phyloP scores from a whole-genome alignment of 2,113 vertebrate species.

The Nicator chloris region DNA sequence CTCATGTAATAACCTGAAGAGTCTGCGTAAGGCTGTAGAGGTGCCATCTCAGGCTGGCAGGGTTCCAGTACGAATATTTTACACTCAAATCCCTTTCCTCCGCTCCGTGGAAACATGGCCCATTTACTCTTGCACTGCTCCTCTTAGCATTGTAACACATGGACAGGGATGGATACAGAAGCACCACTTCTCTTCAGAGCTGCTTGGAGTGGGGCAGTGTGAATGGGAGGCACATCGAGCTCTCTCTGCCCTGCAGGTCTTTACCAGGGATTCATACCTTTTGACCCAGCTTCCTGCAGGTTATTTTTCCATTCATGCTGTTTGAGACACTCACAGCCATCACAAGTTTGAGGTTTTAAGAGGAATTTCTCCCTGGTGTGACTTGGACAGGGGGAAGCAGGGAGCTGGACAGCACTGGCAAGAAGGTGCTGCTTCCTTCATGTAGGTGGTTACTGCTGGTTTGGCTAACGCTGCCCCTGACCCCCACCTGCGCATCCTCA shows the following conservation, averaged over 20 bases:
- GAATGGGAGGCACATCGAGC: background rate
- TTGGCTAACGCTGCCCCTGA: background rate
- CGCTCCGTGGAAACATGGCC: conserved; percentile 44
- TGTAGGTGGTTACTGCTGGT: background rate
- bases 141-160: conserved; percentile 27
- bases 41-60: conserved; percentile 65
- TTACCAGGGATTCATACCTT: background rate
- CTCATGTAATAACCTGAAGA: conserved; percentile 71
- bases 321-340: background rate
- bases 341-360: background rate
- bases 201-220: rapidly evolving
- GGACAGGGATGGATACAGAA: background rate
- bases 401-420: background rate
- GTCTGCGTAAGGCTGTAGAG: conserved; percentile 74
- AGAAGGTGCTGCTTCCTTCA: background rate
- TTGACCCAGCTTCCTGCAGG: background rate
- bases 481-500: background rate
- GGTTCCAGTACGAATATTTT: conserved; percentile 60
- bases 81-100: conserved; percentile 58
- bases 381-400: background rate
- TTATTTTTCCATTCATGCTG: background rate
- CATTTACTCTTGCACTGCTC: background rate
- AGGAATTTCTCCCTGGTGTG: background rate
- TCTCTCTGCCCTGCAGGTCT: background rate
- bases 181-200: background rate